These are phyloP conservation scores for Norana najaformis DNA, from an alignment of 2,888 invertebrate genomes.

Conservation along the genomic window DNA sequence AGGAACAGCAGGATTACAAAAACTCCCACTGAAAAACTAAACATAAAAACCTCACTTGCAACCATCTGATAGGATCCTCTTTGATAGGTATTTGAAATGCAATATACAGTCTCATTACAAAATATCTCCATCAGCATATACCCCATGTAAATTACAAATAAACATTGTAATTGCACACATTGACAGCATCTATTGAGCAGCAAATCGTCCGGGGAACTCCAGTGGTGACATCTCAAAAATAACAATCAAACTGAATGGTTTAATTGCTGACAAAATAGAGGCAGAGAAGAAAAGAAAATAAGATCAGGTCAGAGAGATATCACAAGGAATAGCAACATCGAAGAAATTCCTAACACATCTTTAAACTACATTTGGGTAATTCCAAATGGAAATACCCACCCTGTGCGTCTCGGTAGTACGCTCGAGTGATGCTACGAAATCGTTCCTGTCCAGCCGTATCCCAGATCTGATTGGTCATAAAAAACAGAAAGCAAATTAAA, in stretches of 20 bases:
- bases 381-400: conserved; percentile 61
- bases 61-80: no score
- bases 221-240: background rate
- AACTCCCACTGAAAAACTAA: background rate
- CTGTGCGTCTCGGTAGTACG: conserved; percentile 47
- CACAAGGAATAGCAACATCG: background rate
- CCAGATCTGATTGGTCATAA: conserved; percentile 44
- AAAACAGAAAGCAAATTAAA: background rate
- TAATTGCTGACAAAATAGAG: background rate
- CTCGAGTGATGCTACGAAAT: conserved; percentile 46
- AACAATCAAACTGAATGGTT: background rate
- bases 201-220: background rate
- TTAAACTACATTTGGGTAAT: conserved; percentile 40
- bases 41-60: background rate
- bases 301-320: background rate
- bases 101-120: no score
- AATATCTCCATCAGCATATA: no score
- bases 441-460: conserved; percentile 47
- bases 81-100: no score
- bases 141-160: background rate
- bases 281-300: background rate
- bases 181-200: no score
- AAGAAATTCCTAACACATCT: conserved; percentile 34
- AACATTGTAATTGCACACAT: no score
- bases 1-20: background rate